phyloP scores from a whole-genome alignment of 2,113 vertebrate species.

The Noctilio leporinus region DNA sequence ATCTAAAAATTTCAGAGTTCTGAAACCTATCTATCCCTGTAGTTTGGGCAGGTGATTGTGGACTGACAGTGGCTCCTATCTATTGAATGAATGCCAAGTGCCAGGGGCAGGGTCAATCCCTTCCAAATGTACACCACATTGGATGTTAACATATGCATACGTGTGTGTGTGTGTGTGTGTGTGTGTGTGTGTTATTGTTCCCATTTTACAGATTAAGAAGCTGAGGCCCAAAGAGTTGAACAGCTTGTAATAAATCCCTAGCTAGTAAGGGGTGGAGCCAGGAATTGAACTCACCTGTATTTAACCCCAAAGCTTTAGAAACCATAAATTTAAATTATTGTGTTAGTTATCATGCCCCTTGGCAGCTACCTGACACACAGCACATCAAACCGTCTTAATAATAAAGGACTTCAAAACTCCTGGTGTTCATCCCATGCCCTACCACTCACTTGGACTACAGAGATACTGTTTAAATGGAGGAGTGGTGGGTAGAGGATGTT shows the following conservation, averaged over 20 bases:
- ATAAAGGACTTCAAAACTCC: neutral
- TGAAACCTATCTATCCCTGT: neutral
- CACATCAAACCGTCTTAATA: neutral
- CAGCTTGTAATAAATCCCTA: neutral
- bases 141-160: neutral
- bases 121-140: neutral
- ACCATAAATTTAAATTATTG: neutral
- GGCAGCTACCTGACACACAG: neutral
- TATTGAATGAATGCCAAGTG: neutral
- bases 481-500: neutral
- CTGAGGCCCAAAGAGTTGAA: neutral
- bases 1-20: neutral
- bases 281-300: neutral
- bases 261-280: neutral
- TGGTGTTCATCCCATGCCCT: too few species aligned
- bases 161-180: rapidly evolving
- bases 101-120: neutral
- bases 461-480: neutral
- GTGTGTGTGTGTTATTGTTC: neutral
- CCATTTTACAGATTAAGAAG: neutral
- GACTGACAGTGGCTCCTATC: neutral
- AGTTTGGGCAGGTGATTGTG: neutral
- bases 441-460: neutral
- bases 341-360: neutral
- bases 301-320: neutral